Evolutionary conservation across 2,797 vertebrate genomes (phyloP).

Genomic region (Notoglanidium macrostoma): DNA sequence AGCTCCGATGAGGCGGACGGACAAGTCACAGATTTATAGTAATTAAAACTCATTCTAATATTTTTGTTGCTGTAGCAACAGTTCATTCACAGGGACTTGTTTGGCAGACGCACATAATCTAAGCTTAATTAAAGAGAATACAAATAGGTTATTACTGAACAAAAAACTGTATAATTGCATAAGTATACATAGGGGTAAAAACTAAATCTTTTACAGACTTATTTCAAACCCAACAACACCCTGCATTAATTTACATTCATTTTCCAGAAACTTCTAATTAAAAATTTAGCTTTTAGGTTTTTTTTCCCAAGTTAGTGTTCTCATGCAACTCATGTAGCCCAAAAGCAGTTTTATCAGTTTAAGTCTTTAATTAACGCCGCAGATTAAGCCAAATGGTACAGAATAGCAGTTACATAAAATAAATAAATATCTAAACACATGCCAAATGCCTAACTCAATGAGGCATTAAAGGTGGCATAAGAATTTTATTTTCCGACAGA

Average conservation of each 20-base stretch:
- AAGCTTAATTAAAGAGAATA: not conserved
- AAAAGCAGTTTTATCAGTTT: not conserved
- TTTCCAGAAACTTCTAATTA: not conserved
- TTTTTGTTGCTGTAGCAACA: constrained; percentile 10
- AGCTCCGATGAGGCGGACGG: not conserved
- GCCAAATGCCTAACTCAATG: not conserved
- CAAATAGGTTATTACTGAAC: not conserved
- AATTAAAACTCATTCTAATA: not conserved
- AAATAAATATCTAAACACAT: not conserved
- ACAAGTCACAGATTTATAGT: not conserved
- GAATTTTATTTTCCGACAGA: not conserved
- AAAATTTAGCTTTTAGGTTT: not conserved
- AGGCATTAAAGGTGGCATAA: not conserved
- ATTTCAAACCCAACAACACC: not conserved
- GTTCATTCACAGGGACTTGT: not conserved
- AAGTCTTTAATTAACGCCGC: not conserved
- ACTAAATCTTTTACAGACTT: not conserved
- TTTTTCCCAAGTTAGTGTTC: not conserved
- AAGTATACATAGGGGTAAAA: not conserved
- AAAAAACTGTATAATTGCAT: not conserved
- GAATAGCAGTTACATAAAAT: not conserved
- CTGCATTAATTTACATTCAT: not conserved
- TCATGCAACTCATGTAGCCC: not conserved
- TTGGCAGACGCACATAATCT: not conserved
- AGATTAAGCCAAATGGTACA: not conserved